Conservation (phyloP, 2,888 invertebrate genomes). For the Drosophila sordidula region DNA sequence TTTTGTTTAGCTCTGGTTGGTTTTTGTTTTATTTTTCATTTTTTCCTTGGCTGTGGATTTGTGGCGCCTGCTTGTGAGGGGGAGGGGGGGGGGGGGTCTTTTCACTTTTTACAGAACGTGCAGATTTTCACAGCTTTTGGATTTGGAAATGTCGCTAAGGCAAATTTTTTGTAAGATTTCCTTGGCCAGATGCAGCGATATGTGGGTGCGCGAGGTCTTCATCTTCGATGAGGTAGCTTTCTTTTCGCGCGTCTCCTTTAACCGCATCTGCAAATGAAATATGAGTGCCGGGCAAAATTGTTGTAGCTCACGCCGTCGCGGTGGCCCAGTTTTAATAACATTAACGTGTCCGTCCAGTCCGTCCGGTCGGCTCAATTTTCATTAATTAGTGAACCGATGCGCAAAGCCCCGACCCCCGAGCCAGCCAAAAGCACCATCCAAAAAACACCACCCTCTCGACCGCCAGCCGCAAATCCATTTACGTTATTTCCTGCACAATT, state of each 20-base stretch:
- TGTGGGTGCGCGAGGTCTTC: conserved; percentile 92
- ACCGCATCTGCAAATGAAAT: conserved; percentile 86
- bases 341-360: conserved; percentile 19
- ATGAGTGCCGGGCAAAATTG: background rate
- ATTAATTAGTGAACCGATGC: conserved; percentile 69
- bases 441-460: background rate
- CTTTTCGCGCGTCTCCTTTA: conserved; percentile 91
- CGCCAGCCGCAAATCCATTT: conserved; percentile 64
- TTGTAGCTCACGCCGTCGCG: background rate
- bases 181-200: conserved; percentile 92
- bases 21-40: background rate
- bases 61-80: background rate
- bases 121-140: conserved; percentile 94
- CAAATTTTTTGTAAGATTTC: conserved; percentile 94
- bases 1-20: conserved; percentile 38
- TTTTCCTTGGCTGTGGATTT: conserved; percentile 18
- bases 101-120: conserved; percentile 88
- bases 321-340: conserved; percentile 32
- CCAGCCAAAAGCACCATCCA: background rate
- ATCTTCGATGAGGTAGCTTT: conserved; percentile 89
- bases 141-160: conserved; percentile 93
- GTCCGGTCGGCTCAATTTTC: conserved; percentile 51
- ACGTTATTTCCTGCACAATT: conserved; percentile 73
- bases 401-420: conserved; percentile 26
- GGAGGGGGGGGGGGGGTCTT: background rate